Conservation (phyloP, 2,113 vertebrate species). For the Lepidothrix coronata region DNA sequence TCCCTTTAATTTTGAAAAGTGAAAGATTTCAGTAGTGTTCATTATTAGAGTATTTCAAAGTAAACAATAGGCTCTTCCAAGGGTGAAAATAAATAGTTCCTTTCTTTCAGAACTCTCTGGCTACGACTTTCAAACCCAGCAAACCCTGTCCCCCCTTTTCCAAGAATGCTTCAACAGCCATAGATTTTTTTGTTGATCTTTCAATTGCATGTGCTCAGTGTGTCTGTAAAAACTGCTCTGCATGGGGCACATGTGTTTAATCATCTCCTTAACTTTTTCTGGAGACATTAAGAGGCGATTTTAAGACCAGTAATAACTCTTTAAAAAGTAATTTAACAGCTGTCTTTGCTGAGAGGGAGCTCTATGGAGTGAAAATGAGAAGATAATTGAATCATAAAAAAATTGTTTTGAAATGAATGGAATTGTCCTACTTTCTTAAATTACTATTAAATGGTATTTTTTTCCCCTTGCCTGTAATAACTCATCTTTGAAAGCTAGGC, state of each 20-base stretch:
- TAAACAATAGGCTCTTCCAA: background rate
- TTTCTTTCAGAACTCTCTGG: background rate
- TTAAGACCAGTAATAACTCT: conserved; percentile 26
- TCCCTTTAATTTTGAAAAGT: background rate
- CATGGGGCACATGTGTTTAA: background rate
- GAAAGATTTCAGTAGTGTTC: background rate
- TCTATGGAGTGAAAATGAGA: conserved; percentile 1
- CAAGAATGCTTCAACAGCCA: background rate
- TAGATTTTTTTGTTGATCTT: background rate
- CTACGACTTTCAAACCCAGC: background rate
- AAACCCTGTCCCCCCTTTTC: background rate
- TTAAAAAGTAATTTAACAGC: conserved; percentile 40
- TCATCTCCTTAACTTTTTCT: conserved; percentile 17
- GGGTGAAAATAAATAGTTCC: background rate
- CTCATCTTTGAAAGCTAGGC: background rate
- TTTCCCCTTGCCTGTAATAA: background rate
- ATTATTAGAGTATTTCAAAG: background rate
- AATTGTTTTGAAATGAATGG: conserved; percentile 36
- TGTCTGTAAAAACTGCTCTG: background rate
- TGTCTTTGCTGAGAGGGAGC: background rate
- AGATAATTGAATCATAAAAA: conserved; percentile 43
- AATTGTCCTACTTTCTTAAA: conserved; percentile 26
- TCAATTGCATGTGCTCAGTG: background rate
- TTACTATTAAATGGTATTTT: background rate
- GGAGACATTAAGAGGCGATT: conserved; percentile 10